A percentile compares a stretch with the other conserved stretches of the same genome.
phyloP scores from a whole-genome alignment of 2,797 vertebrate genomes.

The Urocyon cinereoargenteus region DNA sequence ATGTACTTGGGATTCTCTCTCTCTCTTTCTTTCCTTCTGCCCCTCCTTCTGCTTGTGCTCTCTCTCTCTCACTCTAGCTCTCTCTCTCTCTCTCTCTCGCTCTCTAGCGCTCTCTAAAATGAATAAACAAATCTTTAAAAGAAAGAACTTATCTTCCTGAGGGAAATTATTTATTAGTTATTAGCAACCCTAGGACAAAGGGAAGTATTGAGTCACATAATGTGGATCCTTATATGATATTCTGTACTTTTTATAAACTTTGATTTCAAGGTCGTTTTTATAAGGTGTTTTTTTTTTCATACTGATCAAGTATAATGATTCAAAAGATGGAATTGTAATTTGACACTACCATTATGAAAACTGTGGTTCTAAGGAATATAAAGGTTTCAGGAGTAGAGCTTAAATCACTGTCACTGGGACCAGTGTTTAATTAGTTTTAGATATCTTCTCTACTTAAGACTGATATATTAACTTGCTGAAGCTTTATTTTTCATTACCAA shows the following conservation, averaged over 20 bases:
- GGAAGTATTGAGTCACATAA: not conserved
- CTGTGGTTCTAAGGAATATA: not conserved
- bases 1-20: not conserved
- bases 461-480: constrained; percentile 78
- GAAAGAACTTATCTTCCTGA: not conserved
- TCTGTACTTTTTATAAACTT: not conserved
- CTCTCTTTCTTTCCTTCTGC: not conserved
- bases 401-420: constrained; percentile 58
- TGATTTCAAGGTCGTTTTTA: constrained; percentile 29
- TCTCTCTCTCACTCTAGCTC: not conserved
- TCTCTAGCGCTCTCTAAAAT: not conserved
- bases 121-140: not conserved
- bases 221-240: not conserved
- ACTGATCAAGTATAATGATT: not conserved
- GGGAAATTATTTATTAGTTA: constrained; percentile 2
- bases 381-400: constrained; percentile 47
- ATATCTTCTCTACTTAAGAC: constrained; percentile 71
- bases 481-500: constrained; percentile 76
- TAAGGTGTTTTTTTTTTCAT: not conserved
- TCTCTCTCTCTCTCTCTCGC: not conserved
- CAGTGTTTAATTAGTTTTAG: constrained; percentile 77
- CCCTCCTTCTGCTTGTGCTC: not conserved
- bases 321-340: constrained; percentile 1
- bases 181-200: not conserved
- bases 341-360: constrained; percentile 18